A percentile compares a stretch with the other conserved stretches of the same genome.
These are phyloP conservation scores for Platycnemis pennipes DNA, from an alignment of 2,888 invertebrate species.

Conservation along the genomic window DNA sequence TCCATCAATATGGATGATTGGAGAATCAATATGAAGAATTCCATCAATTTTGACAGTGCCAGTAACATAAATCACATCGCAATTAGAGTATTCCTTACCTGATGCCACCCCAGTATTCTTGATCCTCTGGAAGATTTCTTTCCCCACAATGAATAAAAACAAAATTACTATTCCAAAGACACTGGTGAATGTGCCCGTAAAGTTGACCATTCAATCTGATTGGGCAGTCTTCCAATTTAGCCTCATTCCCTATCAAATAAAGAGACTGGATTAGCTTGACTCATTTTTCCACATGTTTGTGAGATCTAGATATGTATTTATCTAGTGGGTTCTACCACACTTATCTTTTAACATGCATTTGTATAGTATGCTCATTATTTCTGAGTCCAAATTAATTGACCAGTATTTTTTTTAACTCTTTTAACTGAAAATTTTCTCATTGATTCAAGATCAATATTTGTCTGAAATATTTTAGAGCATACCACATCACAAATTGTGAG, in stretches of 20 bases:
- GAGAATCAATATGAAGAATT: constrained; percentile 29
- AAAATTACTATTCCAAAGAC: constrained; percentile 94
- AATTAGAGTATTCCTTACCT: constrained; percentile 76
- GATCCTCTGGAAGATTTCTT: constrained; percentile 83
- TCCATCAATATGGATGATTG: constrained; percentile 28
- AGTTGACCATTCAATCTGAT: constrained; percentile 94
- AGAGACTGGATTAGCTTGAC: neutral
- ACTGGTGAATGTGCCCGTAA: constrained; percentile 91
- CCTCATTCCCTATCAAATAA: constrained; percentile 84
- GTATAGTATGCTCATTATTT: too few relatives aligned
- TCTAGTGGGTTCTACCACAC: too few relatives aligned
- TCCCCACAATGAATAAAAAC: constrained; percentile 96
- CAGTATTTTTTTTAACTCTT: too few relatives aligned
- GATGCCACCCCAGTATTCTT: constrained; percentile 97
- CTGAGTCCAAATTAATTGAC: too few relatives aligned
- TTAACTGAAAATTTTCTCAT: too few relatives aligned
- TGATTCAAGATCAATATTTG: too few relatives aligned
- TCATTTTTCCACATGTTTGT: too few relatives aligned
- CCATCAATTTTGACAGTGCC: neutral
- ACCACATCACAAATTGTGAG: too few relatives aligned
- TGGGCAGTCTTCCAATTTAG: constrained; percentile 89
- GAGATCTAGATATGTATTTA: too few relatives aligned
- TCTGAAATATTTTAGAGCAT: too few relatives aligned
- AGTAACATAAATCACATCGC: neutral
- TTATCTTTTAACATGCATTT: too few relatives aligned